These are phyloP conservation scores for Clupea harengus DNA, from an alignment of 2,113 vertebrate species.

Conservation along the genomic window DNA sequence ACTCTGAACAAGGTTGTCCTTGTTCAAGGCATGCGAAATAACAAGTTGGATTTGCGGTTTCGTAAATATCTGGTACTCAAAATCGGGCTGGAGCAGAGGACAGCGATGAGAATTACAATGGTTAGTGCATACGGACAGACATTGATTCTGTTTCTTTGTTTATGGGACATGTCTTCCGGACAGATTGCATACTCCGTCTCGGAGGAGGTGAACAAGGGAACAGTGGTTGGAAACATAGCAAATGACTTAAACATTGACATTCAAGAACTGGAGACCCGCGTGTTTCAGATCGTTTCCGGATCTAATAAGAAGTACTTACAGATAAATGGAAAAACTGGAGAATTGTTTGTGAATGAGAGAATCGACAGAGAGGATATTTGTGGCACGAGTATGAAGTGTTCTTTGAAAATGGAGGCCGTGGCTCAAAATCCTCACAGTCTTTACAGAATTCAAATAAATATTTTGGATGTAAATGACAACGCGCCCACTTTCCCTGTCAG, in stretches of 20 bases:
- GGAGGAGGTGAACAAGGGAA: slow-evolving; percentile 70
- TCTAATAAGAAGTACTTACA: slow-evolving; percentile 60
- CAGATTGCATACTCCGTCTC: slow-evolving; percentile 67
- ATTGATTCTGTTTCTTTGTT: slow-evolving; percentile 39
- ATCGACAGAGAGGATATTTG: slow-evolving; percentile 73
- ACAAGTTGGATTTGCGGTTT: neutral
- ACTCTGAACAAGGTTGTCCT: neutral
- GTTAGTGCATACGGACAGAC: neutral
- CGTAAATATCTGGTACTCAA: neutral
- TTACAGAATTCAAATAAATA: slow-evolving; percentile 65
- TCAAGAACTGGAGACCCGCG: slow-evolving; percentile 56
- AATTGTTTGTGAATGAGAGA: slow-evolving; percentile 63
- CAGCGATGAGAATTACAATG: neutral
- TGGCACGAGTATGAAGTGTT: slow-evolving; percentile 57
- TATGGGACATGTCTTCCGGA: slow-evolving; percentile 52
- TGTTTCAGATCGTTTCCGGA: slow-evolving; percentile 57
- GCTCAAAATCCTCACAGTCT: slow-evolving; percentile 62
- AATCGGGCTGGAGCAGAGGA: neutral
- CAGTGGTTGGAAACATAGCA: slow-evolving; percentile 67
- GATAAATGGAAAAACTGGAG: slow-evolving; percentile 62
- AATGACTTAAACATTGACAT: slow-evolving; percentile 68
- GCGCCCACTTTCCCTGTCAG: slow-evolving; percentile 58
- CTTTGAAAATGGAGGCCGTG: slow-evolving; percentile 64
- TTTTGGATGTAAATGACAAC: slow-evolving; percentile 74
- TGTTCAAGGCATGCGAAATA: neutral